Percentiles rank a stretch among this genome's conserved stretches.
Conservation (phyloP, 2,888 invertebrate genomes). For the Coelogynopora nodosa region DNA sequence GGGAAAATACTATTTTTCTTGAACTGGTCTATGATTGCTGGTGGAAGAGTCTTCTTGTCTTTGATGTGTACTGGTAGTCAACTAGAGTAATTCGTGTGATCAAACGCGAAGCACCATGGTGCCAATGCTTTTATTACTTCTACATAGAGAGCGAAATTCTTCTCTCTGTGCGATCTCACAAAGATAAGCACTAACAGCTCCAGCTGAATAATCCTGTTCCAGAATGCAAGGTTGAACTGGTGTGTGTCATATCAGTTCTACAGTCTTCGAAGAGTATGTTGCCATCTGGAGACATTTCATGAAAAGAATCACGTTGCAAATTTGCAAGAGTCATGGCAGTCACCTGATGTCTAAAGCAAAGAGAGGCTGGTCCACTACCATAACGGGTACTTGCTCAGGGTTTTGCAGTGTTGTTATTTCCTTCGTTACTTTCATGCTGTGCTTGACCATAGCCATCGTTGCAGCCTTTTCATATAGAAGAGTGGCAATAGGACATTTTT, state of each 20-base stretch:
- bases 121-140: background rate
- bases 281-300: background rate
- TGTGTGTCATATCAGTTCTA: background rate
- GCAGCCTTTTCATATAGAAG: too few species aligned
- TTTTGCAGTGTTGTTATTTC: conserved; percentile 18
- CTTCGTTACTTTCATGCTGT: too few species aligned
- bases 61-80: background rate
- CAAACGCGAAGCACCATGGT: background rate
- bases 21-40: background rate
- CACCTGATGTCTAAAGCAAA: background rate
- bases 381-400: background rate
- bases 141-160: background rate
- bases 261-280: conserved; percentile 11
- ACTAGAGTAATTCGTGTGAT: background rate
- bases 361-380: background rate
- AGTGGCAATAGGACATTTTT: too few species aligned
- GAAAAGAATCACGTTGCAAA: background rate
- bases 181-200: too few species aligned
- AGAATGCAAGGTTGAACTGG: too few species aligned
- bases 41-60: background rate
- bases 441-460: too few species aligned
- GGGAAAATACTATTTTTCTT: background rate
- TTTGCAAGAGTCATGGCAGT: background rate
- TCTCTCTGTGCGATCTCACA: background rate
- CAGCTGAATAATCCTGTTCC: too few species aligned